Evolutionary conservation across 2,888 invertebrate genomes (phyloP), one percentile per base, ranked within the genome.

Genomic region (Orchesellides sinensis): DNA sequence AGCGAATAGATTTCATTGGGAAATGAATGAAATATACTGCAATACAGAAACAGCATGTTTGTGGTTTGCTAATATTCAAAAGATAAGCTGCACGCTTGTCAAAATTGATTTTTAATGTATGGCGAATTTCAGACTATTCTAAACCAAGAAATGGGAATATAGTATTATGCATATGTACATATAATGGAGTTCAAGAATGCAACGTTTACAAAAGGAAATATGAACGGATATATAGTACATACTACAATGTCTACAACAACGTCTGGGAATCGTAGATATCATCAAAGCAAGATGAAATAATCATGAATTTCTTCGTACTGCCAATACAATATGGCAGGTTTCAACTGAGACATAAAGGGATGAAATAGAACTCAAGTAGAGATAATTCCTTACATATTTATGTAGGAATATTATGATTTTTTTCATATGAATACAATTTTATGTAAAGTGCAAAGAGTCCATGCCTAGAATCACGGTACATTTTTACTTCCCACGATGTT

Each of bases 251-350:
- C 10, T 40, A 40, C 10, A 40, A 40, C n/a, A n/a, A 32, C 52
- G 52, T 63, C 59, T 68, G 40, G 29, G 32, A 63, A 70, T 79
- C 63, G n/a, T n/a, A n/a, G n/a, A 70, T 70, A 70, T 56, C 79
- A 63, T 70, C 54, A 65, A 79, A 63, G 59, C 17, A 52, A 49
- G 17, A n/a, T n/a, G n/a, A n/a, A 70, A 79, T 79, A 70, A 79
- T 70, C 63, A 47, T 23, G 56, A 68, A 68, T 54, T 80, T 72
- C 66, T 69, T 66, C 54, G 80, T 66, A 73, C 73, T 81, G 81
- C 68, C 66, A 74, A 66, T 47, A 81, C 81, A 74, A 81, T 81
- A 81, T 59, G 73, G 81, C 29, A 56, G 59, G 80, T 32, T 65
- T 73, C 23, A n/a, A n/a, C n/a, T n/a, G n/a, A n/a, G n/a, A n/a